Base-by-base conservation (phyloP, 2,888 invertebrate genomes). In the Lepidocyrtoides sp. region DNA sequence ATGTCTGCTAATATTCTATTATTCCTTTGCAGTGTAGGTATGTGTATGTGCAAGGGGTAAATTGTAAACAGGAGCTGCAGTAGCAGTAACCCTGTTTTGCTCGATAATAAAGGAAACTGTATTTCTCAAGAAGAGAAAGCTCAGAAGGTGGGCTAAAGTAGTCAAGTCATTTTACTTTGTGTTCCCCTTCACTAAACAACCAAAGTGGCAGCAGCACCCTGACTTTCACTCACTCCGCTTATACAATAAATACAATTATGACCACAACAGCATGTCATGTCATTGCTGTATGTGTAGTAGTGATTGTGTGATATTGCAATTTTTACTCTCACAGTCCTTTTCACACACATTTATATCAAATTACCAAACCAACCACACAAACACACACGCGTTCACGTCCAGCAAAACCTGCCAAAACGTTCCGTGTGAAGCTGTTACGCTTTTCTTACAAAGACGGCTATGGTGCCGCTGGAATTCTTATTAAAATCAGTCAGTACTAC, bases 61-160 rank as follows among this genome's bases (percentile, higher is more conserved):
- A 51, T 32, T 23, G 41, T 60, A 60, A 57, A 41, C 36, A 41
- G 41, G 60, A 81, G 60, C 60, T 81, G 57, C 60, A 79, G 57
- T 17, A 79, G 79, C 8, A 77, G 77, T 77, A 77, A 77, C 77
- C 77, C 77, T 77, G 36, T 36, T 66, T 75, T 41, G 17, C 75
- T 26, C 23, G 23, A 57, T 54, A 54, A 29, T 51, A 32, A 60
- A 8, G 20, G 32, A 36, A 75, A 20, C 23, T 63, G 57, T 72
- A 51, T 36, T 60, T 63, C 51, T 41, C 66, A 26, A 75, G 77
- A 66, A 69, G 69, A 69, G 84, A 89, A 81, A 79, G 69, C 85
- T 66, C 82, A 63, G 84, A 72, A 89, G 91, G 91, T 86, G 91
- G 87, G 89, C 83, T 23, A 63, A 66, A 51, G 54, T 51, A 51